Percentiles rank a stretch among this genome's conserved stretches.
These are phyloP conservation scores for Onychostruthus taczanowskii DNA, from an alignment of 2,113 vertebrate genomes.

Conservation along the genomic window DNA sequence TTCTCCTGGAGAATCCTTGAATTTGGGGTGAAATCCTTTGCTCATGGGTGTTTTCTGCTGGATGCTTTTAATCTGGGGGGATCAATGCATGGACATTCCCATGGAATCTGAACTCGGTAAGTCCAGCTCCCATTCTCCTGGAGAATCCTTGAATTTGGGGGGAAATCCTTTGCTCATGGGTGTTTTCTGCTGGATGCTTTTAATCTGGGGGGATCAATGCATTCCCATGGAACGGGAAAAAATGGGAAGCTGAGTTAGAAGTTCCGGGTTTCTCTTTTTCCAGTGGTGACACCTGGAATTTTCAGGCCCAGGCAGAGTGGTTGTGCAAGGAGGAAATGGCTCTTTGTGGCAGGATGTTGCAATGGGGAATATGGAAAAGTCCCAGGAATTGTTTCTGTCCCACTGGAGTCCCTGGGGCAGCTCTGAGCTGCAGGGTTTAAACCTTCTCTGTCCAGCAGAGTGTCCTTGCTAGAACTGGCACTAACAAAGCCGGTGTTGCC, in stretches of 20 bases:
- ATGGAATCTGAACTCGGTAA: not conserved
- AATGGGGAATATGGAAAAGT: not conserved
- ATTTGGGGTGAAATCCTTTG: not conserved
- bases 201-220: too few species aligned
- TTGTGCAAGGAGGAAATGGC: not conserved
- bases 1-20: not conserved
- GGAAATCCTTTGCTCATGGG: not conserved
- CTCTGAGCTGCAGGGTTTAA: not conserved
- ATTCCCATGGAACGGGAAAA: not conserved
- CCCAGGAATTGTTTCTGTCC: not conserved
- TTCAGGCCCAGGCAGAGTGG: not conserved
- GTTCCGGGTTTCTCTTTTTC: not conserved
- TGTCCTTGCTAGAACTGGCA: not conserved
- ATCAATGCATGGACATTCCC: too few species aligned
- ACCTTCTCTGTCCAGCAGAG: not conserved
- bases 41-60: not conserved
- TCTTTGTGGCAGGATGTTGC: not conserved
- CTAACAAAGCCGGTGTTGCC: not conserved
- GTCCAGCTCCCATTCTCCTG: fast-evolving
- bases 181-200: not conserved
- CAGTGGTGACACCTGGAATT: not conserved
- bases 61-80: not conserved
- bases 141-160: not conserved
- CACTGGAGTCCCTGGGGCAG: not conserved
- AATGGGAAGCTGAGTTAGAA: not conserved